Base-by-base conservation (phyloP, 2,888 invertebrate species). In the Epinotia brunnichana region DNA sequence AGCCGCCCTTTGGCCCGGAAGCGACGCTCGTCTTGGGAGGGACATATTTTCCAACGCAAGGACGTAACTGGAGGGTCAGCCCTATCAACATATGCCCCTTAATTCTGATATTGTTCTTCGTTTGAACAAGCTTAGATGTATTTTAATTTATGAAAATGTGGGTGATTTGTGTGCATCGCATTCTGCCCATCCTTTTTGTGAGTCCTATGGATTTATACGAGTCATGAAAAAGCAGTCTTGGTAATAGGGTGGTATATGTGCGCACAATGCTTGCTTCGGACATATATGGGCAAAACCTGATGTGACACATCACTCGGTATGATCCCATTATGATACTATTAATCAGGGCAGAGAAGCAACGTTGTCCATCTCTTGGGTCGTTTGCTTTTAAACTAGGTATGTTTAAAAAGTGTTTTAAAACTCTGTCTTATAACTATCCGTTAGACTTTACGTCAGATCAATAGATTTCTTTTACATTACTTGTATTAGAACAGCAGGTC, bases 1-100 rank as follows among this genome's bases (percentile, higher is more conserved):
- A 88, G 84, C 79, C 80, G 90, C 88, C 91, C 92, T 90, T 87
- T 92, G 91, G 81, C 88, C 80, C 57, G 69, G 64, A 51, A 75
- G 64, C 80, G 7, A 1, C n/a, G 57, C 21, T 24, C n/a, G 29
- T 63, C 62, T 63, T 63, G 29, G 29, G 48, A 29, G 44, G 48
- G 61, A 62, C 24, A 19, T 5, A 10, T 48, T 17, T n/a, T 44
- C 24, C 13, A 48, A 62, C 7, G 29, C 29, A 63, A 63, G 63
- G 19, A 13, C 51, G 35, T 56, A 66, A 66, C 41, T 21, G 21
- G 10, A 21, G 10, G 21, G 5, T 5, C 10, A n/a, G 39, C 15
- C 21, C 39, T 56, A 41, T 66, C 10, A 56, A n/a, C 21, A 56
- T 41, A 54, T 11, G 41, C n/a, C 54, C 41, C 21, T n/a, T 56